Evolutionary conservation across 2,797 vertebrate species (phyloP), one percentile per base, ranked within the genome.

Genomic region (Setipinna tenuifilis): DNA sequence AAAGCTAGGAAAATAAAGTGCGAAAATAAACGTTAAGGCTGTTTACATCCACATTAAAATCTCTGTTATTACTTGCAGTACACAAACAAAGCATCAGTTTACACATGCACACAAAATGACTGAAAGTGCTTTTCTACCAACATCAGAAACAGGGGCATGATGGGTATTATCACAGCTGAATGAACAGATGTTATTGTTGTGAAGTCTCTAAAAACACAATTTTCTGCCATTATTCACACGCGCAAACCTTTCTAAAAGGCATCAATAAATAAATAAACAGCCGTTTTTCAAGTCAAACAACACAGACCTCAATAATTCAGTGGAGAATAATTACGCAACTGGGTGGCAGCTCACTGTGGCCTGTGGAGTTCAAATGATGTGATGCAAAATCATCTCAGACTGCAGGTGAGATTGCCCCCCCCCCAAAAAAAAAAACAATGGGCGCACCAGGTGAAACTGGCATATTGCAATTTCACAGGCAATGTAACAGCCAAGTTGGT

Each of bases 181-280:
- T 16, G 44, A 75, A 21, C 62, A 86, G 88, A 88, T 89, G 78
- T 23, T 68, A 14, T 0, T 83, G 61, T 85, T 54, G 75, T 58
- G 9, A 31, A 81, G 62, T 86, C 84, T 41, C 81, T 31, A 46
- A 84, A 25, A 85, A 85, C 54, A 86, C 82, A 50, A 12, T 83
- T 35, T 90, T 88, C 85, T 82, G 0, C 31, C 81, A 65, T 83
- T 71, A 65, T 86, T 21, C 11, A 88, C 89, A 87, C 87, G 89
- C 89, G 82, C 87, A 85, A 87, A 46, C 17, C 82, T 82, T 85
- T 21, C 86, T 62, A 82, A 89, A 90, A 88, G 82, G 11, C 84
- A 88, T 54, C 50, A 54, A 54, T 91, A 80, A 92, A 92, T 92
- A 90, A 93, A 93, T 91, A 86, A 90, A 89, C 89, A 88, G 84